Conservation (phyloP, 2,113 vertebrate species). For the Scomber colias region DNA sequence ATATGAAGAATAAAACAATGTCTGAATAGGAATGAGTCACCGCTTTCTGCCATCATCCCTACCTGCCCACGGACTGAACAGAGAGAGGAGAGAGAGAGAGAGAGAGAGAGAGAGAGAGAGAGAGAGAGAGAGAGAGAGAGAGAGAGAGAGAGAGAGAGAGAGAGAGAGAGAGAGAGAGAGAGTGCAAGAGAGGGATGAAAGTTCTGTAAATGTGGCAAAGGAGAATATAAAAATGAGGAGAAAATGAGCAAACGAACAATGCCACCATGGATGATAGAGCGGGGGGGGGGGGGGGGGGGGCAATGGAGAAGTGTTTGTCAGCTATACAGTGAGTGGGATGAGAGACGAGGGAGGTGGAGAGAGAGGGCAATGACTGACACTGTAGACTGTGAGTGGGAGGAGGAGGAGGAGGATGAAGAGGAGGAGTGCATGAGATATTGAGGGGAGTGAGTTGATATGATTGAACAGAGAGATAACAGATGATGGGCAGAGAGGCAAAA, state of each 20-base stretch:
- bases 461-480: slow-evolving; percentile 1
- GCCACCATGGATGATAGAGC: slow-evolving; percentile 4
- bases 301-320: slow-evolving; percentile 19
- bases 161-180: not conserved
- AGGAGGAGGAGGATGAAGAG: slow-evolving; percentile 22
- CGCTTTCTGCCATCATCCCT: slow-evolving; percentile 6
- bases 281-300: slow-evolving; percentile 28
- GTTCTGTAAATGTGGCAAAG: slow-evolving; percentile 15
- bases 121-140: not conserved
- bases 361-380: slow-evolving; percentile 26
- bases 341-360: slow-evolving; percentile 3
- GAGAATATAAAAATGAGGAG: slow-evolving; percentile 18
- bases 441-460: slow-evolving; percentile 4
- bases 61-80: slow-evolving; percentile 28
- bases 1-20: not conserved
- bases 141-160: not conserved
- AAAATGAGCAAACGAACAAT: slow-evolving; percentile 26
- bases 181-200: not conserved
- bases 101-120: not conserved
- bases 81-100: not conserved
- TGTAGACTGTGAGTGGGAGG: slow-evolving; percentile 45
- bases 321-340: slow-evolving; percentile 37
- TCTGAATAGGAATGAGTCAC: slow-evolving; percentile 54
- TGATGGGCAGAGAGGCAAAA: not conserved
- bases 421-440: not conserved